Evolutionary conservation across 2,113 vertebrate genomes (phyloP), one percentile per base, ranked within the genome.

Genomic region (Malaclemys terrapin): DNA sequence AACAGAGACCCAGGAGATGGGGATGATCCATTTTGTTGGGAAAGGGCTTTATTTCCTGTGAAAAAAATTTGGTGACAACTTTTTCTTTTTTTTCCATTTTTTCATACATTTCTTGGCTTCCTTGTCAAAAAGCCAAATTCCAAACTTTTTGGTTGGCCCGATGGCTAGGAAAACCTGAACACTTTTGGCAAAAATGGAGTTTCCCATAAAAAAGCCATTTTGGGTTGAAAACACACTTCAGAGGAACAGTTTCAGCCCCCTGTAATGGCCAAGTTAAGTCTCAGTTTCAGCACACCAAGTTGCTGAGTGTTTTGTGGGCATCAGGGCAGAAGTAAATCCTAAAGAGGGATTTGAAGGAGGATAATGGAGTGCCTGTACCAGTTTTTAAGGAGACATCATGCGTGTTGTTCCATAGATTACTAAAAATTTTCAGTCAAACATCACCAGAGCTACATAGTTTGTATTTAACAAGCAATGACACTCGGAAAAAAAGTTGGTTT

Each of bases 311-410:
- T 49, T n/a, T 47, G 4, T 54, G 85, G 85, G 16, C 8, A 3
- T 75, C 10, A 5, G 62, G 53, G 90, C 7, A n/a, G n/a, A 85
- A 65, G 19, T 62, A 45, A 38, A 54, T 7, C 53, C 59, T 62
- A 38, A 69, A 29, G 1, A 52, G n/a, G 91, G 82, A 6, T 78
- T 50, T 80, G 57, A 56, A 82, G 65, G 24, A 54, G 45, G 22
- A 12, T 31, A 50, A 82, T 1, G 8, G 35, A 25, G 69, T 0
- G 1, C 10, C 80, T 50, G 20, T 65, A 13, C 5, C 4, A 20
- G 42, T 25, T 45, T 75, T 45, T 75, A 25, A 25, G 72, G n/a
- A 24, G 72, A 75, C 9, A 24, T 10, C 72, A 75, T 22, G 38
- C 20, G 5, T 19, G 31, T 16, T 65, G 31, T 65, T 65, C 31